A percentile compares a stretch with the other conserved stretches of the same genome.
Conservation (phyloP, 2,888 invertebrate species). For the Aradus depressus region DNA sequence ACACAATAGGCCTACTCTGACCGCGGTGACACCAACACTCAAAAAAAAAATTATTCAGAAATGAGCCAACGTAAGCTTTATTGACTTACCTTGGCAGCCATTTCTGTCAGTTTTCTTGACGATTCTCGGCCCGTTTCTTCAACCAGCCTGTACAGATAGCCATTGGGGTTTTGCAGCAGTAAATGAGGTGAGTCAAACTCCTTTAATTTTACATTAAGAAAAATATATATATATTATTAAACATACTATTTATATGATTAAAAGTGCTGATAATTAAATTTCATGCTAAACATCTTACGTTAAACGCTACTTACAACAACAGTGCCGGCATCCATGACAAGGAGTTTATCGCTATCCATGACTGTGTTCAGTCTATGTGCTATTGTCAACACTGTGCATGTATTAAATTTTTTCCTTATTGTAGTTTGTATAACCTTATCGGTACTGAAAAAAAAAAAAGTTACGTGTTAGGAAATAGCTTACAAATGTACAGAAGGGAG, state of each 20-base stretch:
- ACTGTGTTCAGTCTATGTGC: slow-evolving; percentile 78
- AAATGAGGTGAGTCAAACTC: slow-evolving; percentile 69
- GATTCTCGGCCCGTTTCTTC: slow-evolving; percentile 54
- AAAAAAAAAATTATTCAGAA: too few relatives aligned
- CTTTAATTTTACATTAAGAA: slow-evolving; percentile 29
- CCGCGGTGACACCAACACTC: too few relatives aligned
- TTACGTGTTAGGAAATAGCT: slow-evolving; percentile 2
- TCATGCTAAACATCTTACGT: background rate
- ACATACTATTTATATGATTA: background rate
- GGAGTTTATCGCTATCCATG: slow-evolving; percentile 71
- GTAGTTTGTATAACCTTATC: slow-evolving; percentile 67
- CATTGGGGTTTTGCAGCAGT: slow-evolving; percentile 46
- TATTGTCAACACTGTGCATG: slow-evolving; percentile 74
- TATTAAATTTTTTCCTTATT: slow-evolving; percentile 59
- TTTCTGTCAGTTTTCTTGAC: too few relatives aligned
- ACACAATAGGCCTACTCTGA: too few relatives aligned
- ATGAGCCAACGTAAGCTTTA: too few relatives aligned
- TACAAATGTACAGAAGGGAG: background rate
- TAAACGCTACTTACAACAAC: slow-evolving; percentile 34
- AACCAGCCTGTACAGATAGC: slow-evolving; percentile 53
- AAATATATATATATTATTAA: background rate
- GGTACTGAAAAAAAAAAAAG: slow-evolving; percentile 46
- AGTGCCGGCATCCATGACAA: slow-evolving; percentile 46
- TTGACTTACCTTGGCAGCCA: slow-evolving; percentile 32
- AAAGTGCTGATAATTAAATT: background rate